Evolutionary conservation across 2,888 invertebrate species (phyloP), one percentile per base, ranked within the genome.

Genomic region (Orchestes rusci): DNA sequence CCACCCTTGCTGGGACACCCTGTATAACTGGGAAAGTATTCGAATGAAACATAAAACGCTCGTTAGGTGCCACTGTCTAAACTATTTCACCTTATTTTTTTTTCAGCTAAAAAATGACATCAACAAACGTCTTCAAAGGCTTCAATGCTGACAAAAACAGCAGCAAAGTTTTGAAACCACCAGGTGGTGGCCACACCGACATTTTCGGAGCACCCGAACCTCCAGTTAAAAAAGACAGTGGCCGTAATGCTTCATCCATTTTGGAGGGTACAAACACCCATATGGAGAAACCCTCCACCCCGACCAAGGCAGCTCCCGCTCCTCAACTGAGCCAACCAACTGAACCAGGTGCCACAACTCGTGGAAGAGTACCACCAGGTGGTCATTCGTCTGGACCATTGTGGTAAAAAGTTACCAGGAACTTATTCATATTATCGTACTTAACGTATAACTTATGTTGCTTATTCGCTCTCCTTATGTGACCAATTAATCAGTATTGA

Each of bases 131-230:
- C 40, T 62, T 60, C 42, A 53, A 58, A 42, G 67, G 66, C 16
- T 36, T 66, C 19, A 44, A 34, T 17, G 53, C 48, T 4, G 43
- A 48, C 4, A 63, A 61, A 40, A 64, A 55, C 48, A 66, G 67
- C 4, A 67, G 67, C 59, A 70, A 72, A 55, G 70, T 73, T 15
- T 55, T 71, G 49, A 66, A 69, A 50, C 71, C 71, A 32, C 71
- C 71, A 45, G 72, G 72, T 48, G 72, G 72, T 47, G 70, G 69
- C 13, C 66, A 70, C 45, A 69, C 68, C 32, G 69, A 71, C 54
- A 66, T 70, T 54, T 70, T 72, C 53, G 61, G 58, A 5, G 51
- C 48, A 13, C 50, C 51, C 4, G 56, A 56, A 8, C 51, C 56
- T 3, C 53, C 52, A 20, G 52, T 50, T 3, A 55, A 48, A 33